Evolutionary conservation across 2,888 invertebrate species (phyloP).

Genomic region (Drepana falcataria): DNA sequence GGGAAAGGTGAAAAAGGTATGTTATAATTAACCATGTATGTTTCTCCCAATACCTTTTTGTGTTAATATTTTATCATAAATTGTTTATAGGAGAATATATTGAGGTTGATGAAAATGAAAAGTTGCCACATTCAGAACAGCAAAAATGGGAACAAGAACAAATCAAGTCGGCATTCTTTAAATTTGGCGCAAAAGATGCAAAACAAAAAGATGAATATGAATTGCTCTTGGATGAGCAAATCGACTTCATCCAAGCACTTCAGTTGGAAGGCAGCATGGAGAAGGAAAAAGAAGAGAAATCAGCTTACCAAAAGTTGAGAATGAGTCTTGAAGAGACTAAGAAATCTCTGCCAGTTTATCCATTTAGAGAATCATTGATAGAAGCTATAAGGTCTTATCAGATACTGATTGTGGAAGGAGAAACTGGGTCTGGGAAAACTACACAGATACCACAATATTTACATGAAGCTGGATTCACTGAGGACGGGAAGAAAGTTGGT

Average conservation of each 20-base stretch:
- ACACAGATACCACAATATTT: slow-evolving; percentile 99
- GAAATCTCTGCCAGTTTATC: slow-evolving; percentile 94
- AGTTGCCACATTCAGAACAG: slow-evolving; percentile 89
- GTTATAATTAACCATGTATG: not conserved
- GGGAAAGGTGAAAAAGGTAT: slow-evolving; percentile 84
- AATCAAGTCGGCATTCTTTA: slow-evolving; percentile 93
- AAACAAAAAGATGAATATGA: slow-evolving; percentile 90
- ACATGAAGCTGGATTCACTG: slow-evolving; percentile 93
- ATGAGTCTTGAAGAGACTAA: slow-evolving; percentile 94
- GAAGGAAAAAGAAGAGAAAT: slow-evolving; percentile 81
- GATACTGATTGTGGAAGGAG: slow-evolving; percentile 97
- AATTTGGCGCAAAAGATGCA: slow-evolving; percentile 95
- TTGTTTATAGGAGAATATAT: slow-evolving; percentile 81
- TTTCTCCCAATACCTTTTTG: no score
- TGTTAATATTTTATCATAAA: not conserved
- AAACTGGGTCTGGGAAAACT: slow-evolving; percentile 99
- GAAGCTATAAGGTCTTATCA: slow-evolving; percentile 94
- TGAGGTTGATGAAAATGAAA: slow-evolving; percentile 92
- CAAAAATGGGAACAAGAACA: slow-evolving; percentile 99
- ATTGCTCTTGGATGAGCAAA: slow-evolving; percentile 95
- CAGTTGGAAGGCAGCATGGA: slow-evolving; percentile 85
- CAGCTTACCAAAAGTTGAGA: slow-evolving; percentile 82
- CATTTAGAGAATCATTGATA: slow-evolving; percentile 92
- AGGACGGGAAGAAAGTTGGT: slow-evolving; percentile 92
- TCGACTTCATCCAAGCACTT: slow-evolving; percentile 96